Conservation (phyloP, 2,888 invertebrate species). For the Stenichneumon culpator region DNA sequence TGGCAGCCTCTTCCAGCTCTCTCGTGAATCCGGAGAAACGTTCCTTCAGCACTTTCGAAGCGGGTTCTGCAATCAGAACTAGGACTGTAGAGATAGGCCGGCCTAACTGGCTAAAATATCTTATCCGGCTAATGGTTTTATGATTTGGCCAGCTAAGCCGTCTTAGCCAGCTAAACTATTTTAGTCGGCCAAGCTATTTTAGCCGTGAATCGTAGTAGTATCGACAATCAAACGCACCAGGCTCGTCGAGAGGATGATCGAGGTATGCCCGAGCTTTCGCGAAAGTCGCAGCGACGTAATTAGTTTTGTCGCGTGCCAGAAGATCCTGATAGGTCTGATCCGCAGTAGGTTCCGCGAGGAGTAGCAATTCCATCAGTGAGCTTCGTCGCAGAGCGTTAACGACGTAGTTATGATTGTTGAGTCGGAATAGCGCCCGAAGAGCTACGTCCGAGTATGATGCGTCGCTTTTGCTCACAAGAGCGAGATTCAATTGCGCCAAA, state of each 20-base stretch:
- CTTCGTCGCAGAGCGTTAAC: slow-evolving; percentile 96
- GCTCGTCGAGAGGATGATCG: slow-evolving; percentile 81
- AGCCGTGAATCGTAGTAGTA: background rate
- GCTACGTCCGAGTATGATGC: slow-evolving; percentile 93
- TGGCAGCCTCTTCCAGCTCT: slow-evolving; percentile 96
- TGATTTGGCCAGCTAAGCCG: too few relatives aligned
- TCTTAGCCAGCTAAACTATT: too few relatives aligned
- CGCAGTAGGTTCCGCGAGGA: slow-evolving; percentile 93
- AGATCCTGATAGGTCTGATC: slow-evolving; percentile 95
- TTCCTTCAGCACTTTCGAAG: slow-evolving; percentile 82
- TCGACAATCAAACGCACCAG: slow-evolving; percentile 73
- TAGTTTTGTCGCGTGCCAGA: slow-evolving; percentile 78
- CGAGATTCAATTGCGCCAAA: slow-evolving; percentile 95
- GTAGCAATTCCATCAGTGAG: slow-evolving; percentile 92
- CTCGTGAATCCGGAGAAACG: slow-evolving; percentile 92
- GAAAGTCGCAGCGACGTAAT: slow-evolving; percentile 82
- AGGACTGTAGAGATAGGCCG: too few relatives aligned
- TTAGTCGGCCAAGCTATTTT: too few relatives aligned
- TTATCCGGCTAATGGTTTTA: too few relatives aligned
- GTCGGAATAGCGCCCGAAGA: slow-evolving; percentile 94
- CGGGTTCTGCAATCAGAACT: slow-evolving; percentile 86
- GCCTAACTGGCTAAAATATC: too few relatives aligned
- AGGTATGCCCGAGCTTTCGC: slow-evolving; percentile 80
- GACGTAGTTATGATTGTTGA: slow-evolving; percentile 98
- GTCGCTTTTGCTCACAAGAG: slow-evolving; percentile 96